These are phyloP conservation scores for Ginglymostoma cirratum DNA, from an alignment of 2,113 vertebrate species.

Conservation along the genomic window DNA sequence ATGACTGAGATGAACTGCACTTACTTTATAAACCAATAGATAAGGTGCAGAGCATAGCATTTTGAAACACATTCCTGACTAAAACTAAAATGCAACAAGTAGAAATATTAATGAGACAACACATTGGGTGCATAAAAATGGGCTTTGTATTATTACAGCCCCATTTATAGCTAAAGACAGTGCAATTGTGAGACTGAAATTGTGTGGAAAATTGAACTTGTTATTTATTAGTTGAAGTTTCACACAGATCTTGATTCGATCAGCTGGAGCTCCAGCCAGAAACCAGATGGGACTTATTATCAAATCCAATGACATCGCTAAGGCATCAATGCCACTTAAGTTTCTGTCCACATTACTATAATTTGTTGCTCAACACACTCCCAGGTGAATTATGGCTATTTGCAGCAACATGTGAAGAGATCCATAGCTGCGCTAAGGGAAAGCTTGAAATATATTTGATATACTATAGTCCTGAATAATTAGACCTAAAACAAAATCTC, in stretches of 20 bases:
- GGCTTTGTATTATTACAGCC: neutral
- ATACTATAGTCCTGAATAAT: too few species aligned
- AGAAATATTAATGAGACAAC: neutral
- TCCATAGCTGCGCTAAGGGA: neutral
- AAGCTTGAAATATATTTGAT: neutral
- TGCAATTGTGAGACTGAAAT: neutral
- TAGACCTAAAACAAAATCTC: too few species aligned
- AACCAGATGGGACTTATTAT: neutral
- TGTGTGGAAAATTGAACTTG: neutral
- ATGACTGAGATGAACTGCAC: neutral
- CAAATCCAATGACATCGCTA: neutral
- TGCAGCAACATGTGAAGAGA: neutral
- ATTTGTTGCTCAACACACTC: neutral
- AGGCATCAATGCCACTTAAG: neutral
- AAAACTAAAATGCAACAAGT: neutral
- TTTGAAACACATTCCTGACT: neutral
- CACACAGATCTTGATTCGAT: neutral
- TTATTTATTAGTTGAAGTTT: neutral
- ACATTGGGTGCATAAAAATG: neutral
- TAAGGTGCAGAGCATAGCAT: neutral
- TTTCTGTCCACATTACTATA: neutral
- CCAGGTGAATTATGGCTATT: neutral
- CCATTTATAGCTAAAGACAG: neutral
- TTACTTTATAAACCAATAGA: neutral
- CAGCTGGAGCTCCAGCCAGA: neutral